phyloP scores from a whole-genome alignment of 2,113 vertebrate genomes.

The Vireo altiloquus region DNA sequence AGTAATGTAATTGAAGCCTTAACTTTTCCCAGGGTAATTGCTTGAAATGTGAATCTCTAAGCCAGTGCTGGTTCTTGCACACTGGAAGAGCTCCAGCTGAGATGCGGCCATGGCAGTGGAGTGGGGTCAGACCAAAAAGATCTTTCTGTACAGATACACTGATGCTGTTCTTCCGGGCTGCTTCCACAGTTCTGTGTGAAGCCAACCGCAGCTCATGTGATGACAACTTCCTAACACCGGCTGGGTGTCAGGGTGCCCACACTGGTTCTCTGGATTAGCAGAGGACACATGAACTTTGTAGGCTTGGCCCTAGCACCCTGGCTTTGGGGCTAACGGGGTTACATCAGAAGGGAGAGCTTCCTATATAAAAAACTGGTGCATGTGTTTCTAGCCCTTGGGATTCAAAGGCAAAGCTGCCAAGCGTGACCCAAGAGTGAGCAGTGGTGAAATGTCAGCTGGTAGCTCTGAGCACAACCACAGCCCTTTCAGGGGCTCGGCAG shows the following conservation, averaged over 20 bases:
- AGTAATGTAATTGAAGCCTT: not conserved
- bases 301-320: not conserved
- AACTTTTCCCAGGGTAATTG: not conserved
- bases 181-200: not conserved
- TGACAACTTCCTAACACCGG: not conserved
- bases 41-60: not conserved
- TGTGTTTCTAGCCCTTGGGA: not conserved
- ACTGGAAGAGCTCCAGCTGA: not conserved
- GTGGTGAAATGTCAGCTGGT: not conserved
- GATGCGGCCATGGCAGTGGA: not conserved
- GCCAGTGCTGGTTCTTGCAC: not conserved
- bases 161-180: not conserved
- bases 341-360: not conserved
- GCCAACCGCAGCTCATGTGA: accelerated
- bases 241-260: not conserved
- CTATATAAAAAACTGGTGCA: accelerated
- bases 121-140: not conserved
- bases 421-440: not conserved
- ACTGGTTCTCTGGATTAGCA: not conserved
- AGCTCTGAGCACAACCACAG: not conserved
- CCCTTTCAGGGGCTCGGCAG: not conserved
- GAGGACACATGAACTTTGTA: not conserved
- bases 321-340: not conserved
- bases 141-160: not conserved
- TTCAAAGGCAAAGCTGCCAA: not conserved